Evolutionary conservation across 1,140 invertebrate genomes (phyloP).

Genomic region (Drosophila sturtevanti): DNA sequence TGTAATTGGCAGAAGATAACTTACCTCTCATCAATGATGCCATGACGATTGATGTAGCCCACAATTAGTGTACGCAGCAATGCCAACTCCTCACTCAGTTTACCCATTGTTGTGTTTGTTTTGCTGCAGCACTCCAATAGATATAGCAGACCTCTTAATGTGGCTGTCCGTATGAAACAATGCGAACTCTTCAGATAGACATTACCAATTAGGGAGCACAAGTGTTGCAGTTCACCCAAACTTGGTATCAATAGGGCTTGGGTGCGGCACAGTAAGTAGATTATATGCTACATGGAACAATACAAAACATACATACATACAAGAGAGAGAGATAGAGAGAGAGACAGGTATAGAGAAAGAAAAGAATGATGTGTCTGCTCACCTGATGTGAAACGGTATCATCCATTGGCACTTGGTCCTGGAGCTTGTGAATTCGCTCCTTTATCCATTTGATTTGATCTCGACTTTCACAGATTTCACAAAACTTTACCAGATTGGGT

Average conservation of each 20-base stretch:
- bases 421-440: conserved; percentile 69
- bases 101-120: conserved; percentile 84
- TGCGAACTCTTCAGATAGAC: conserved; percentile 83
- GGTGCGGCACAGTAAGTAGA: conserved; percentile 81
- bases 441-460: conserved; percentile 82
- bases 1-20: not conserved
- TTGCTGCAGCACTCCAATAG: conserved; percentile 87
- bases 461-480: conserved; percentile 81
- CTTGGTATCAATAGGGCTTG: conserved; percentile 79
- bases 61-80: conserved; percentile 86
- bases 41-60: conserved; percentile 88
- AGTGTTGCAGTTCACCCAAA: conserved; percentile 64
- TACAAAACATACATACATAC: not conserved
- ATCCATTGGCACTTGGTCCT: conserved; percentile 80
- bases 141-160: conserved; percentile 90
- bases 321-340: not conserved
- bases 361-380: not conserved
- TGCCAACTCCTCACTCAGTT: conserved; percentile 85
- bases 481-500: conserved; percentile 80
- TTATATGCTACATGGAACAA: conserved; percentile 64
- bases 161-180: conserved; percentile 86
- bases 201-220: conserved; percentile 83
- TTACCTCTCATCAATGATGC: conserved; percentile 84
- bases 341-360: not conserved
- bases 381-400: conserved; percentile 82